Evolutionary conservation across 2,797 vertebrate genomes (phyloP).

Genomic region (Parotocinclus haroldoi): DNA sequence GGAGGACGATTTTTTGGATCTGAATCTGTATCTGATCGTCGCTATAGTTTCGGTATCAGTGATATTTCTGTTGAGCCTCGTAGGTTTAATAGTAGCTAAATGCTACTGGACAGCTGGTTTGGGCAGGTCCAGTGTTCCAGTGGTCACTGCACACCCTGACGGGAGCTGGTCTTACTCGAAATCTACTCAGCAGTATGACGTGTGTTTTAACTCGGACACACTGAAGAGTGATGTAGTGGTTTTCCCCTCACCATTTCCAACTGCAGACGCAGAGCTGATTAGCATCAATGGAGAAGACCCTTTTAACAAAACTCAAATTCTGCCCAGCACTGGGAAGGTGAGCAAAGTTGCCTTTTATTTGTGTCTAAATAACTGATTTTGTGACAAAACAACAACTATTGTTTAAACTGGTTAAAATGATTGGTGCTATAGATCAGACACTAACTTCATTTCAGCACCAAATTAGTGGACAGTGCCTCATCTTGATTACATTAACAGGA

Average conservation of each 20-base stretch:
- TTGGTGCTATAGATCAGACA: too few relatives aligned
- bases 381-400: too few relatives aligned
- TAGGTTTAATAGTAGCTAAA: slow-evolving; percentile 36
- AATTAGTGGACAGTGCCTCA: too few relatives aligned
- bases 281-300: slow-evolving; percentile 39
- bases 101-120: slow-evolving; percentile 29
- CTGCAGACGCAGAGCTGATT: slow-evolving; percentile 33
- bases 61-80: slow-evolving; percentile 41
- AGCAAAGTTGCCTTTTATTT: background rate
- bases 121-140: slow-evolving; percentile 28
- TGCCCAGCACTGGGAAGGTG: slow-evolving; percentile 37
- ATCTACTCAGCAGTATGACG: slow-evolving; percentile 43
- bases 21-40: slow-evolving; percentile 43
- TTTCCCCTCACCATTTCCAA: slow-evolving; percentile 33
- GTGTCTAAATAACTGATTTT: too few relatives aligned
- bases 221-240: slow-evolving; percentile 41
- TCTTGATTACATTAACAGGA: too few relatives aligned
- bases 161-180: slow-evolving; percentile 47
- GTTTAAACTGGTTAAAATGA: too few relatives aligned
- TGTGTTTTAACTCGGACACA: slow-evolving; percentile 42
- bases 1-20: slow-evolving; percentile 36
- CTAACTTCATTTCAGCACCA: too few relatives aligned
- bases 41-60: slow-evolving; percentile 38
- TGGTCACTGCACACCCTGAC: slow-evolving; percentile 41
- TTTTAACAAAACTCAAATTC: slow-evolving; percentile 31